These are phyloP conservation scores for Cantharis nigra DNA, from an alignment of 2,888 invertebrate species.

Conservation along the genomic window DNA sequence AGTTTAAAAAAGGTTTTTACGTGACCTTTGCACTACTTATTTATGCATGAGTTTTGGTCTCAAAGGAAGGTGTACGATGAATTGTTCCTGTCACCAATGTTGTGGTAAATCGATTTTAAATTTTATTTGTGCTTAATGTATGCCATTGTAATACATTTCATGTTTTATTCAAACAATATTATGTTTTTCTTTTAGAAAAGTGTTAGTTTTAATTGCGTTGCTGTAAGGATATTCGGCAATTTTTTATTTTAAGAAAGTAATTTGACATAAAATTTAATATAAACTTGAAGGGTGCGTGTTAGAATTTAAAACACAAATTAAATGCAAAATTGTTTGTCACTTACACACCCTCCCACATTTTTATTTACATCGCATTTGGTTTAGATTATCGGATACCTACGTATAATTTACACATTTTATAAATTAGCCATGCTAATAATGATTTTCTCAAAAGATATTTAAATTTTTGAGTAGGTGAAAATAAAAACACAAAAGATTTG, in stretches of 20 bases:
- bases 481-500: neutral
- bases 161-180: neutral
- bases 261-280: neutral
- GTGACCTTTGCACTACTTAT: neutral
- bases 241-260: neutral
- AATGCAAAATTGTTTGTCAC: neutral
- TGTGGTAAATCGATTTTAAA: conserved; percentile 15
- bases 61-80: conserved; percentile 13
- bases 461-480: neutral
- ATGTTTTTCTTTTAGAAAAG: neutral
- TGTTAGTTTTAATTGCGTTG: neutral
- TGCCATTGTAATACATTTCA: neutral
- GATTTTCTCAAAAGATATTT: neutral
- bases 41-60: conserved; percentile 17
- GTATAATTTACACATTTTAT: neutral
- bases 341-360: neutral
- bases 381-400: neutral
- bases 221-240: neutral
- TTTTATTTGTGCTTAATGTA: conserved; percentile 7
- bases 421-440: neutral
- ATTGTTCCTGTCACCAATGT: conserved; percentile 13
- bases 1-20: neutral
- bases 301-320: neutral
- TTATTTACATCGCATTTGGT: neutral
- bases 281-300: neutral